A percentile compares a stretch with the other conserved stretches of the same genome.
Conservation (phyloP, 2,888 invertebrate genomes). For the Drosophila formosana region DNA sequence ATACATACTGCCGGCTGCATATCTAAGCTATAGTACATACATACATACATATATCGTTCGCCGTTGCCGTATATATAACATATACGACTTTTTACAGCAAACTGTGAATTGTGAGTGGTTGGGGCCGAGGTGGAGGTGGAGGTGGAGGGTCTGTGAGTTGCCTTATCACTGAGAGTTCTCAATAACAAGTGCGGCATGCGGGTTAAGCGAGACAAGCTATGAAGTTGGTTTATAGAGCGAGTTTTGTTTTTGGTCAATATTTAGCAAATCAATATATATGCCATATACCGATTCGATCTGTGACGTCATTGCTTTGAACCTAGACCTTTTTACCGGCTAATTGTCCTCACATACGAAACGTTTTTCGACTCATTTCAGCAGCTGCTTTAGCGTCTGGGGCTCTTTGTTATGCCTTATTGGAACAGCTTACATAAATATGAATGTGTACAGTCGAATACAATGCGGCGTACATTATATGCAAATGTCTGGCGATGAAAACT, state of each 20-base stretch:
- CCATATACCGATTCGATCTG: too few relatives aligned
- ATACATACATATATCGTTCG: slow-evolving; percentile 27
- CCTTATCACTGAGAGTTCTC: slow-evolving; percentile 64
- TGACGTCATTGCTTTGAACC: neutral
- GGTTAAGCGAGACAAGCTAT: slow-evolving; percentile 26
- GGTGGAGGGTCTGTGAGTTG: slow-evolving; percentile 12
- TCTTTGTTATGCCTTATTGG: slow-evolving; percentile 35
- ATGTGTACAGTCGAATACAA: slow-evolving; percentile 17
- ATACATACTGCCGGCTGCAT: slow-evolving; percentile 37
- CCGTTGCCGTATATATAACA: neutral
- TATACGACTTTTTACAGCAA: slow-evolving; percentile 59
- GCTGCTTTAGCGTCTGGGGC: slow-evolving; percentile 21
- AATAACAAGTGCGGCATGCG: slow-evolving; percentile 50
- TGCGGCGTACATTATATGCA: slow-evolving; percentile 39
- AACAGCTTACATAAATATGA: slow-evolving; percentile 56
- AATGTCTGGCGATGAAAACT: slow-evolving; percentile 73
- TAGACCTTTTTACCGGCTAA: slow-evolving; percentile 24
- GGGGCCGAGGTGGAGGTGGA: too few relatives aligned
- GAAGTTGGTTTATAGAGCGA: slow-evolving; percentile 17
- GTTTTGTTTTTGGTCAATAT: slow-evolving; percentile 9
- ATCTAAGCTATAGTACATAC: slow-evolving; percentile 49
- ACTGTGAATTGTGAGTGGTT: slow-evolving; percentile 43
- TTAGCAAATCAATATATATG: neutral
- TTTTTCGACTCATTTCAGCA: slow-evolving; percentile 33
- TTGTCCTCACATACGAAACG: slow-evolving; percentile 34